These are phyloP conservation scores for Eumerus sabulonum DNA, from an alignment of 2,888 invertebrate species.

Conservation along the genomic window DNA sequence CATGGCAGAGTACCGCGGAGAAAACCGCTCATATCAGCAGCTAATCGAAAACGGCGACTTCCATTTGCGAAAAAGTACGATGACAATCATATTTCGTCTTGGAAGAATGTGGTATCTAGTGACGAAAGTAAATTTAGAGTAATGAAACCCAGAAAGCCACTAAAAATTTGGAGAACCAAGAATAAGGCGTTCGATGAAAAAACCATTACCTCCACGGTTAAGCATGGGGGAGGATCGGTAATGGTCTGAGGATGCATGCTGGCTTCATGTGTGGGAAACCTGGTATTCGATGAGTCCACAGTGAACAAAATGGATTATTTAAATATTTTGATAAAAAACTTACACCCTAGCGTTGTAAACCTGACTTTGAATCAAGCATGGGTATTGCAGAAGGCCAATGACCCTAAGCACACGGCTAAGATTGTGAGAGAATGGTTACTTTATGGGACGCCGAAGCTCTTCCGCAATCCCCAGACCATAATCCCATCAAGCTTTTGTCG, in stretches of 20 bases:
- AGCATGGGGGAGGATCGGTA: conserved; percentile 1
- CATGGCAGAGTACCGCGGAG: conserved; percentile 3
- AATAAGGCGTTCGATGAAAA: conserved; percentile 1
- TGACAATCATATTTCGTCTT: background rate
- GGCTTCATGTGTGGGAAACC: conserved; percentile 4
- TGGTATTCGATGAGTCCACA: conserved; percentile 6
- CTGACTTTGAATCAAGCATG: background rate
- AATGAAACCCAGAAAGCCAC: background rate
- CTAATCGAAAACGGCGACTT: background rate
- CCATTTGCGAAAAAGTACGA: background rate
- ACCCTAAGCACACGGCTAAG: too few species aligned
- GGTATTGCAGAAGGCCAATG: too few species aligned
- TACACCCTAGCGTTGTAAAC: conserved; percentile 1
- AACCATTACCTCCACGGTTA: conserved; percentile 1
- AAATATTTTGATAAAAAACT: conserved; percentile 16
- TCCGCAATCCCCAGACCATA: too few species aligned
- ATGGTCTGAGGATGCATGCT: conserved; percentile 12
- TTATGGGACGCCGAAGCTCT: too few species aligned
- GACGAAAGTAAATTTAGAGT: conserved; percentile 3
- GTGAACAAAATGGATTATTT: conserved; percentile 9
- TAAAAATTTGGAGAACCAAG: background rate
- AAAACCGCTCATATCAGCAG: background rate
- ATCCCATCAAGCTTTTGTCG: too few species aligned
- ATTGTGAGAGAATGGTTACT: too few species aligned
- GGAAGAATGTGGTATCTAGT: background rate